A percentile compares a stretch with the other conserved stretches of the same genome.
phyloP scores from a whole-genome alignment of 2,888 invertebrate genomes.

The Agrenia bidenticulata region DNA sequence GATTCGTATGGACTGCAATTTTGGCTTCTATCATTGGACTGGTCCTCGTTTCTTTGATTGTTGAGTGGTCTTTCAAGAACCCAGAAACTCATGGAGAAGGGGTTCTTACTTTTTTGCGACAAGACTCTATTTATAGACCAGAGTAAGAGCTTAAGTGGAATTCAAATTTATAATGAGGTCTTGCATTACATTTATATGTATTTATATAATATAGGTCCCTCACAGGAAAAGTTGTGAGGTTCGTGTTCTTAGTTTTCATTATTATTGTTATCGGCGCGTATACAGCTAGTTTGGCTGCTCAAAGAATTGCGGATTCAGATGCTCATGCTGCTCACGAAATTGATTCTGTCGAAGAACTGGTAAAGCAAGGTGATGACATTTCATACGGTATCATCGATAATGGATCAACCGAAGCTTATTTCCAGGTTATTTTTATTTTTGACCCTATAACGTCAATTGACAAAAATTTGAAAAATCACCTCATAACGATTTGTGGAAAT shows the following conservation, averaged over 20 bases:
- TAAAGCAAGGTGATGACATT: slow-evolving; percentile 89
- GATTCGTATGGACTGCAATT: slow-evolving; percentile 83
- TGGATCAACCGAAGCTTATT: slow-evolving; percentile 84
- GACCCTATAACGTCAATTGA: background rate
- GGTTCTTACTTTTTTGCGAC: slow-evolving; percentile 38
- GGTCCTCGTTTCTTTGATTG: slow-evolving; percentile 95
- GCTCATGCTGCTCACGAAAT: slow-evolving; percentile 70
- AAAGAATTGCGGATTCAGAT: slow-evolving; percentile 83
- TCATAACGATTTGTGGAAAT: slow-evolving; percentile 49
- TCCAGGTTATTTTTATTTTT: slow-evolving; percentile 67
- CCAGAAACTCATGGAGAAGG: slow-evolving; percentile 38
- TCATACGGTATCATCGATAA: slow-evolving; percentile 78
- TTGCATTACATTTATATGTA: background rate
- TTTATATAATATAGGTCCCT: slow-evolving; percentile 64
- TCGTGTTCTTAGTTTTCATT: slow-evolving; percentile 99
- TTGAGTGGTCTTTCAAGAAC: slow-evolving; percentile 57
- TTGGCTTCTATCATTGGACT: slow-evolving; percentile 88
- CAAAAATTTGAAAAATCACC: background rate
- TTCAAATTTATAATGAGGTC: background rate
- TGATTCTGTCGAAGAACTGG: slow-evolving; percentile 84
- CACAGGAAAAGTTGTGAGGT: slow-evolving; percentile 91
- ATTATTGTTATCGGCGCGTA: slow-evolving; percentile 95
- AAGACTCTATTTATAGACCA: slow-evolving; percentile 42
- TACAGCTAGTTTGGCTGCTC: slow-evolving; percentile 96
- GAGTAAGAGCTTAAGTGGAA: too few relatives aligned